phyloP scores from a whole-genome alignment of 2,113 vertebrate genomes.

The Hipposideros armiger region DNA sequence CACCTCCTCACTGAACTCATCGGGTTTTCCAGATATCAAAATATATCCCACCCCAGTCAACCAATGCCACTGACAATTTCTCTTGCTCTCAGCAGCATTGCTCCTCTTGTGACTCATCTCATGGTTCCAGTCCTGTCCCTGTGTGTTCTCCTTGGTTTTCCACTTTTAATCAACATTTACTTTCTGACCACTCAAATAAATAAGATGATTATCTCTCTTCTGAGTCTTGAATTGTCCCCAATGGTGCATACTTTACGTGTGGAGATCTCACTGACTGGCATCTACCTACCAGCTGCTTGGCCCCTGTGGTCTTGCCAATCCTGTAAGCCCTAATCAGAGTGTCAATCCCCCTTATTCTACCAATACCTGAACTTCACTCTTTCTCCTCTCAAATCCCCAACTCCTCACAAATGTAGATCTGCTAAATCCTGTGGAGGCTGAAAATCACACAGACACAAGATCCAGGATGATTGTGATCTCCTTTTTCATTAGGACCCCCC shows the following conservation, averaged over 20 bases:
- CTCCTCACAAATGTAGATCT: background rate
- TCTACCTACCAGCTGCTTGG: background rate
- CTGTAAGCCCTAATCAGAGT: background rate
- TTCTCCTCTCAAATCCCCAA: background rate
- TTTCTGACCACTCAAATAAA: background rate
- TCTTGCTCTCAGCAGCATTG: background rate
- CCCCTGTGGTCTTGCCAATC: background rate
- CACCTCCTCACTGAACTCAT: background rate
- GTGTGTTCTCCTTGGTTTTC: background rate
- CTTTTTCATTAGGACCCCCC: background rate
- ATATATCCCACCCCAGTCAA: background rate
- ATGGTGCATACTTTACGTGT: accelerated
- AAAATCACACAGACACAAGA: background rate
- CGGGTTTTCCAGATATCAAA: background rate
- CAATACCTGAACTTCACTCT: background rate
- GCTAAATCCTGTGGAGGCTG: background rate
- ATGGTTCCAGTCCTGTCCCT: background rate
- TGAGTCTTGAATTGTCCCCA: background rate
- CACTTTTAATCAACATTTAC: background rate
- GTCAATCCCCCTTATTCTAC: background rate
- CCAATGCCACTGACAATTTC: background rate
- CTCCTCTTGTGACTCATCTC: background rate
- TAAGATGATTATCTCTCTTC: background rate
- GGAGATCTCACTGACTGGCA: background rate
- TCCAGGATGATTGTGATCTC: background rate